A percentile compares a stretch with the other conserved stretches of the same genome.
These are phyloP conservation scores for Luidia sarsii DNA, from an alignment of 53 echinoderm and acorn worm species.

Conservation along the genomic window DNA sequence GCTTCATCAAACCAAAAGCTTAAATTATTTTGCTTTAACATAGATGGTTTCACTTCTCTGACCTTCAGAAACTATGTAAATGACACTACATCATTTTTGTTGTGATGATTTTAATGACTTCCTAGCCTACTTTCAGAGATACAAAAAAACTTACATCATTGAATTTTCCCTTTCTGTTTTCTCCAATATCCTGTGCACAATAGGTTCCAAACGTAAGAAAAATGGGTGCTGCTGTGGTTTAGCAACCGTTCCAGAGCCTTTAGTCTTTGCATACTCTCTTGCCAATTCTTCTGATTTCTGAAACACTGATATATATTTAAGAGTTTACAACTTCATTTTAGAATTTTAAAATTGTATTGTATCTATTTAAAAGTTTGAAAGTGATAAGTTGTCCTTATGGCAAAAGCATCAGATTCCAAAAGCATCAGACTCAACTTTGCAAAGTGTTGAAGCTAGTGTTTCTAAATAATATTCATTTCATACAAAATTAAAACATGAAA, in stretches of 20 bases:
- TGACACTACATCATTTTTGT: background rate
- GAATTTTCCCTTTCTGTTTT: conserved; percentile 95
- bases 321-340: no score
- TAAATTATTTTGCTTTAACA: background rate
- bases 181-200: conserved; percentile 86
- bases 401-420: no score
- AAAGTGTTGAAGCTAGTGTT: no score
- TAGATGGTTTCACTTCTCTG: background rate
- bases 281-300: conserved; percentile 79
- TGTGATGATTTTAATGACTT: background rate
- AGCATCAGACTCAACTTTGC: no score
- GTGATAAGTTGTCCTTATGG: no score
- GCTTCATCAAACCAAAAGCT: background rate
- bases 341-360: no score
- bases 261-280: conserved; percentile 73
- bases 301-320: conserved; percentile 80
- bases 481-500: no score
- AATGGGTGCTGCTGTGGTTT: conserved; percentile 94
- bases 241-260: conserved; percentile 83
- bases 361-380: no score
- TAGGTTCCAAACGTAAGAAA: conserved; percentile 78
- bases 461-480: no score
- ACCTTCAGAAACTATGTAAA: background rate
- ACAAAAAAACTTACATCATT: conserved; percentile 85
- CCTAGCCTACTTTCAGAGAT: background rate